Base-by-base conservation (phyloP, 2,113 vertebrate genomes). In the Ammodytes marinus region DNA sequence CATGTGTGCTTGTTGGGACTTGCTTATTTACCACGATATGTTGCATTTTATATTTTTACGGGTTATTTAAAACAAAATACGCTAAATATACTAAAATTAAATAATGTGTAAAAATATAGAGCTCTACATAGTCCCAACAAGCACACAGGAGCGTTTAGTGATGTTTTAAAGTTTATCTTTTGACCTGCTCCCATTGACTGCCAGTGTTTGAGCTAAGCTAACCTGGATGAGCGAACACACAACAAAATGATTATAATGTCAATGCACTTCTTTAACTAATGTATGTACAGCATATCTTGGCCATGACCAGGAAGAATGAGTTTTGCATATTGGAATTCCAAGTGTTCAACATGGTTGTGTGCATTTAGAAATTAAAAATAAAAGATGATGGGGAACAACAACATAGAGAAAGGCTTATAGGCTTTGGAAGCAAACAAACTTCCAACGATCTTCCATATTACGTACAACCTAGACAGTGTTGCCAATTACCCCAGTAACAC, bases 401-500 rank as follows among this genome's bases (percentile, higher is more conserved):
- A 15, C 77, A 71, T 60, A 50, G 19, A 59, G 37, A 17, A 39
- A 39, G 40, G 84, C 60, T 63, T 46, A 55, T 53, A 46, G 50
- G 9, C 67, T 73, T 86, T 79, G 64, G 39, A 67, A 86, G 79
- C 68, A 89, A 89, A 89, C 78, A 86, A 88, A 87, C 83, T 80
- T 69, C 27, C 6, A 80, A 27, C 55, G 72, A 67, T 43, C 72
- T n/a, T 70, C 35, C n/a, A 5, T 60, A 60, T 52, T 35, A 68
- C 27, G 27, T 27, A 27, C 46, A 79, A 72, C 65, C 45, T 57
- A 45, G 81, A 73, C 71, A 8, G 37, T 46, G 52, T 86, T 77
- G 77, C 86, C 89, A 94, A 92, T 93, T 90, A 93, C 59, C 79
- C 59, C 19, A 43, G 64, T 59, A 61, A 77, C 7, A 89, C 84